Evolutionary conservation across 2,113 vertebrate genomes (phyloP).

Genomic region (Nannospalax galili): DNA sequence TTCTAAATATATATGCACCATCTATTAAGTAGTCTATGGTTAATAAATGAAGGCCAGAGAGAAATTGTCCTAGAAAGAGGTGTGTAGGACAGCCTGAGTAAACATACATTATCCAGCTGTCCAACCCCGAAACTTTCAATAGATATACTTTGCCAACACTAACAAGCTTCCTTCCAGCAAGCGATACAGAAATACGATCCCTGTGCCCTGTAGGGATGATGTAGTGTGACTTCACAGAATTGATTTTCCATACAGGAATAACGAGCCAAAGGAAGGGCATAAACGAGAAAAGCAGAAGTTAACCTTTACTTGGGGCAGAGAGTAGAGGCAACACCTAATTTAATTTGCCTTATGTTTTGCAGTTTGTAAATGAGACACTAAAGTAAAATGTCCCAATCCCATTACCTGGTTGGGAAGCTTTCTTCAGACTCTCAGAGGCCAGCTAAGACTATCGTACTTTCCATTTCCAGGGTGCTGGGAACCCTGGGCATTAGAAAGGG

Average conservation of each 20-base stretch:
- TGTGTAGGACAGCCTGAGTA: conserved; percentile 56
- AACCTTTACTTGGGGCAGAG: conserved; percentile 31
- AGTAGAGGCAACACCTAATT: background rate
- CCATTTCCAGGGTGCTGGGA: background rate
- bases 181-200: conserved; percentile 60
- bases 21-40: conserved; percentile 69
- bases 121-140: conserved; percentile 67
- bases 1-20: conserved; percentile 75
- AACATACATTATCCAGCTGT: conserved; percentile 73
- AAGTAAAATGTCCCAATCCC: background rate
- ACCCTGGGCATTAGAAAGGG: background rate
- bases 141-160: conserved; percentile 64
- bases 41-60: conserved; percentile 74
- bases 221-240: conserved; percentile 54
- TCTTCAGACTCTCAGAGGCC: background rate
- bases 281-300: conserved; percentile 49
- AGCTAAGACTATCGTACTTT: background rate
- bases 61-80: conserved; percentile 70
- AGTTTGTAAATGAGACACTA: conserved; percentile 23
- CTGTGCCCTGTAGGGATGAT: conserved; percentile 61
- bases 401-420: background rate
- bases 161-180: conserved; percentile 74
- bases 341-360: background rate
- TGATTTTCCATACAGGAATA: conserved; percentile 54
- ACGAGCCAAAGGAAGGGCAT: background rate